Conservation (phyloP, 2,888 invertebrate species). For the Athalia rosae region DNA sequence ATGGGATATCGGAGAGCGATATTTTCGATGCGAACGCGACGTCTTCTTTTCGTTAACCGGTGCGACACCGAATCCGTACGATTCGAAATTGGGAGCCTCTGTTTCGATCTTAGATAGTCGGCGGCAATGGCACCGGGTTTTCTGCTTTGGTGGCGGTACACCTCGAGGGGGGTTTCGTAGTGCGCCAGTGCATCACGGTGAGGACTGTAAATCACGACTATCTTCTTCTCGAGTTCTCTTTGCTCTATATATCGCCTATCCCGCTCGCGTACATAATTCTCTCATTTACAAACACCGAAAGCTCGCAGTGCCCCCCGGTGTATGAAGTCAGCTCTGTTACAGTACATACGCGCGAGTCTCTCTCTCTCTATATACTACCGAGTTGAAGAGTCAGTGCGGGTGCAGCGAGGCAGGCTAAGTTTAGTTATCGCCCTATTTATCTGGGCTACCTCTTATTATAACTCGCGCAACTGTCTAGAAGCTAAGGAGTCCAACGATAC, state of each 20-base stretch:
- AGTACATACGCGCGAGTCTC: background rate
- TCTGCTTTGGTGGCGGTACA: conserved; percentile 7
- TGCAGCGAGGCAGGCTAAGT: conserved; percentile 40
- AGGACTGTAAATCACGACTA: conserved; percentile 44
- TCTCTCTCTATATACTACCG: background rate
- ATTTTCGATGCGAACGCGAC: no score
- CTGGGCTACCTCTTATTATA: conserved; percentile 48
- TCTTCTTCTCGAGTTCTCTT: conserved; percentile 25
- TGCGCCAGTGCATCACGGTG: conserved; percentile 25
- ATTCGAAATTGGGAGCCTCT: conserved; percentile 38
- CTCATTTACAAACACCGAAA: conserved; percentile 44
- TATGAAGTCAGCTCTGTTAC: background rate
- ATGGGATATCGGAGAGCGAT: no score
- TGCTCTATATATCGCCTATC: conserved; percentile 44
- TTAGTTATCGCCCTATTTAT: conserved; percentile 49
- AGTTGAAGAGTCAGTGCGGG: background rate
- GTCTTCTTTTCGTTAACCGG: no score
- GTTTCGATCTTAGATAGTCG: conserved; percentile 19
- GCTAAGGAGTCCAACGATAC: conserved; percentile 17
- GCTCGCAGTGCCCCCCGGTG: background rate
- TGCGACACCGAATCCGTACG: background rate
- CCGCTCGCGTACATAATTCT: conserved; percentile 45
- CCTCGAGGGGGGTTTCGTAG: background rate
- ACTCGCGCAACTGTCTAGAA: conserved; percentile 42
- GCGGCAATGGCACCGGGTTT: background rate